Evolutionary conservation across 2,888 invertebrate genomes (phyloP).

Genomic region (Lepidochrysops patricia): DNA sequence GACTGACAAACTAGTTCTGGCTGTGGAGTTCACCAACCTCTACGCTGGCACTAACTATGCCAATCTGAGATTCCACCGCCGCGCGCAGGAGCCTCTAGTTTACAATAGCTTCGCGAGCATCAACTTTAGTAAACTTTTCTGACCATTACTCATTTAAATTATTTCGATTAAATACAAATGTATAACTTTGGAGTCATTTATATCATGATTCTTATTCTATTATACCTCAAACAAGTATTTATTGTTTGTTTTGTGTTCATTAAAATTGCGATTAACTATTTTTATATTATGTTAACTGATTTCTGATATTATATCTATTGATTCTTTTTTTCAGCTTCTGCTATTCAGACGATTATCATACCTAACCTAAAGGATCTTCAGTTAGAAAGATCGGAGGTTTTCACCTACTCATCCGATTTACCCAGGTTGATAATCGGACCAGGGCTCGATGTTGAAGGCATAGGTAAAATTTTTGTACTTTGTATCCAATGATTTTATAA

Average conservation of each 20-base stretch:
- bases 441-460: background rate
- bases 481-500: no score
- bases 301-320: no score
- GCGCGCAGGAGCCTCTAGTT: conserved; percentile 29
- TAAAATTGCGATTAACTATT: no score
- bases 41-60: conserved; percentile 18
- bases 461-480: no score
- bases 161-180: background rate
- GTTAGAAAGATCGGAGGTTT: conserved; percentile 18
- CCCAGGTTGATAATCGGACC: background rate
- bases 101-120: background rate
- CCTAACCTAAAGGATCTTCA: conserved; percentile 23
- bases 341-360: conserved; percentile 32
- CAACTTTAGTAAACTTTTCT: background rate
- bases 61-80: conserved; percentile 28
- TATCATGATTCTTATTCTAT: no score
- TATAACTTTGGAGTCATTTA: no score
- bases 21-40: conserved; percentile 27
- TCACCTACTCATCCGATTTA: conserved; percentile 12
- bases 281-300: no score
- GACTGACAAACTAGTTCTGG: conserved; percentile 31
- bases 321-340: conserved; percentile 22
- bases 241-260: no score
- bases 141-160: background rate
- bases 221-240: no score